phyloP scores from a whole-genome alignment of 2,888 invertebrate species.

The Abscondita cerata region DNA sequence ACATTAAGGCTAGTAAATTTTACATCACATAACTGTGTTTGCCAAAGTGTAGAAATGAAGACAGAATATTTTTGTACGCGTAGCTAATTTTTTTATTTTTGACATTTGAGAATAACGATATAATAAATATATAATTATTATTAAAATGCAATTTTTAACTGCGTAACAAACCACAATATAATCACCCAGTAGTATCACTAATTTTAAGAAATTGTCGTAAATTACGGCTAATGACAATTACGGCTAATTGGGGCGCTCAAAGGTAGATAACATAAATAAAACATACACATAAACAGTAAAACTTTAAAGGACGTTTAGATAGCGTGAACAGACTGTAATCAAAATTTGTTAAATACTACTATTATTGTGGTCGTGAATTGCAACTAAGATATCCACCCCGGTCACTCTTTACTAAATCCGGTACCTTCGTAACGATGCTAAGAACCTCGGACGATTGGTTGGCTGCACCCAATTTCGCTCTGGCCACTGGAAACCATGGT shows the following conservation, averaged over 20 bases:
- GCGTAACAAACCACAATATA: not conserved
- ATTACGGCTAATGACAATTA: not conserved
- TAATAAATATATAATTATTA: slow-evolving; percentile 16
- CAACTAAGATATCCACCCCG: slow-evolving; percentile 92
- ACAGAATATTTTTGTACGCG: slow-evolving; percentile 26
- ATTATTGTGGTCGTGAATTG: too few species aligned
- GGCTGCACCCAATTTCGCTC: slow-evolving; percentile 92
- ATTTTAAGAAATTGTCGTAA: not conserved
- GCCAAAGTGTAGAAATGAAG: slow-evolving; percentile 28
- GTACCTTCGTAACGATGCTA: slow-evolving; percentile 90
- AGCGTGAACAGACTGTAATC: slow-evolving; percentile 43
- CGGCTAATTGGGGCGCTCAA: slow-evolving; percentile 14
- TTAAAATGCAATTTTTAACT: not conserved
- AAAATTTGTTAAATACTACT: not conserved
- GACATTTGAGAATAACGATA: slow-evolving; percentile 17
- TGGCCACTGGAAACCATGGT: slow-evolving; percentile 95
- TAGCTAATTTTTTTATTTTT: slow-evolving; percentile 18
- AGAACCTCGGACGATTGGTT: slow-evolving; percentile 95
- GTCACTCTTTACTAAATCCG: slow-evolving; percentile 92
- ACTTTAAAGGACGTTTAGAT: slow-evolving; percentile 19
- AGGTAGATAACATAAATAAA: slow-evolving; percentile 25
- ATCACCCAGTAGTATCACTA: not conserved
- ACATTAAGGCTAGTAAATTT: slow-evolving; percentile 28
- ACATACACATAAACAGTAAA: slow-evolving; percentile 12
- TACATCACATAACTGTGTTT: slow-evolving; percentile 27